Evolutionary conservation across 2,888 invertebrate species (phyloP), one percentile per base, ranked within the genome.

Genomic region (Selenia dentaria): DNA sequence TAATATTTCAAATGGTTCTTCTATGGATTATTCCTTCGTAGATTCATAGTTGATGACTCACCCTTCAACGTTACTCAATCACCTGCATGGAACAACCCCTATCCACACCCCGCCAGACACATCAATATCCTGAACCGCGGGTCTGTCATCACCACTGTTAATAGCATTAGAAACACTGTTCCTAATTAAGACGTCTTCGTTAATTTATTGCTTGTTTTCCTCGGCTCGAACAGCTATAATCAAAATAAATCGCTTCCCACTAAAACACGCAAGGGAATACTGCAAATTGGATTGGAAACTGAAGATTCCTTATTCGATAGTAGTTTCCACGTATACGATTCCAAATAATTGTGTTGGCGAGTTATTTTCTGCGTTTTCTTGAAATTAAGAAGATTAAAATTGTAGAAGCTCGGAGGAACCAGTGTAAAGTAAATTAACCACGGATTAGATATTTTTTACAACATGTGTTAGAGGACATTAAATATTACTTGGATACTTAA

Each of bases 191-290:
- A 80, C 83, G 74, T 84, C 73, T 60, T 65, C 70, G 75, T 83
- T 83, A 85, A 89, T 89, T 88, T 89, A 88, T 83, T 67, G 82
- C 73, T 77, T 80, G 85, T 86, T 85, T 81, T 83, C 79, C 70
- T 25, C 10, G 63, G 67, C 68, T 69, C 70, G 64, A 79, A 79
- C 78, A 74, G 75, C 79, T 70, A 81, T 87, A 87, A 89, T 88
- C 86, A 83, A 86, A 87, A 89, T 79, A 85, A 88, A 89, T 89
- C 82, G 86, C 65, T 78, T 67, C 70, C 67, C 65, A 59, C 67
- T 65, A 74, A 76, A 79, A 79, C 88, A 88, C 88, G 88, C 88
- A 64, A 86, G 77, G 80, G 79, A 77, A 79, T 81, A 73, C 71
- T 70, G 70, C 75, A 83, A 85, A 84, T 80, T 83, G 78, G 80